A percentile compares a stretch with the other conserved stretches of the same genome.
phyloP scores from a whole-genome alignment of 2,797 vertebrate species.

The Podarcis lilfordi region DNA sequence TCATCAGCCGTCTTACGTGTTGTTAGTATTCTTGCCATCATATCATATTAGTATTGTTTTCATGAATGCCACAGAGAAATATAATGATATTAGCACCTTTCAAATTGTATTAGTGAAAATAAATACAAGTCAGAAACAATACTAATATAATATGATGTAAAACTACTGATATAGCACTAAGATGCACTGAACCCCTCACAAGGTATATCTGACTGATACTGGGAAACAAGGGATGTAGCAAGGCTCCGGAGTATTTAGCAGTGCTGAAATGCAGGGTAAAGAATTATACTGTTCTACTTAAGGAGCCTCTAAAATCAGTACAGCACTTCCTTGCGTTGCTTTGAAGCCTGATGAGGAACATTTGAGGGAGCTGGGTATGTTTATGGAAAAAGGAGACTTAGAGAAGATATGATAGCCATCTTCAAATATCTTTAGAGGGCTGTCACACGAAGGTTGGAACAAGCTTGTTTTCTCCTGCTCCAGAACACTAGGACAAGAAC shows the following conservation, averaged over 20 bases:
- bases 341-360: background rate
- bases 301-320: background rate
- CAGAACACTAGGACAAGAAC: no score
- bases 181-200: constrained; percentile 27
- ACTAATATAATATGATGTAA: constrained; percentile 58
- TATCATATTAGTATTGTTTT: constrained; percentile 74
- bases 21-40: constrained; percentile 68
- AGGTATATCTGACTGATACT: background rate
- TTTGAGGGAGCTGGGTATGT: no score
- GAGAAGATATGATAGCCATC: no score
- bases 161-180: constrained; percentile 64
- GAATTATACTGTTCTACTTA: background rate
- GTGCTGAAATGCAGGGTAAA: constrained; percentile 14
- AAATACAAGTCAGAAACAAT: constrained; percentile 64
- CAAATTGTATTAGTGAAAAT: constrained; percentile 76
- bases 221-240: background rate
- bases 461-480: no score
- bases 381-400: no score
- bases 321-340: background rate
- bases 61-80: constrained; percentile 76
- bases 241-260: constrained; percentile 6
- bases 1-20: constrained; percentile 58
- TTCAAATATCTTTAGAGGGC: no score
- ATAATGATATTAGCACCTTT: constrained; percentile 75
- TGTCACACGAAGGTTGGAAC: no score